Conservation (phyloP, 2,113 vertebrate genomes). For the Microcebus griseorufus region DNA sequence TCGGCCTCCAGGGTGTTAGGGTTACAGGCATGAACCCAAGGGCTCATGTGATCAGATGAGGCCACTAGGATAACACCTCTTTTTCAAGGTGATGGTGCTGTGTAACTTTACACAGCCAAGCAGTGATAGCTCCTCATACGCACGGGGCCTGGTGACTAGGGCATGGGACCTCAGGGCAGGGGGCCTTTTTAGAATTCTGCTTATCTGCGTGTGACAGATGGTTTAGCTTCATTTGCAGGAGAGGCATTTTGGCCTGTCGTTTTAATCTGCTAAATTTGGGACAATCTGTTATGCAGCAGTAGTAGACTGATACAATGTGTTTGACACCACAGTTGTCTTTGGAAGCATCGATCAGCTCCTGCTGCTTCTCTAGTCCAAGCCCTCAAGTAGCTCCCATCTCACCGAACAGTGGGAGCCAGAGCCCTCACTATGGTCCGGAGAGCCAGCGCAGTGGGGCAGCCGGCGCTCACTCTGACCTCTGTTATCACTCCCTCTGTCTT, state of each 20-base stretch:
- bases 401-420: not conserved
- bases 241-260: too few relatives aligned
- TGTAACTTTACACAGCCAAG: too few relatives aligned
- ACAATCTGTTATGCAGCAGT: not conserved
- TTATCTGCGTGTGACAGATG: fast-evolving
- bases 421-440: not conserved
- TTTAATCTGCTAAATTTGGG: not conserved
- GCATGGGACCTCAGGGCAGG: fast-evolving
- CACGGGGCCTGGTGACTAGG: not conserved
- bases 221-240: too few relatives aligned
- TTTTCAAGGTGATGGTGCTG: not conserved
- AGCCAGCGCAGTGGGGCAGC: not conserved
- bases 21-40: too few relatives aligned
- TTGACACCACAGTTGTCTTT: not conserved
- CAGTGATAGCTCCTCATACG: fast-evolving
- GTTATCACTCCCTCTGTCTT: not conserved
- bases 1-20: too few relatives aligned
- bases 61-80: too few relatives aligned
- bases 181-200: not conserved
- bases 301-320: fast-evolving
- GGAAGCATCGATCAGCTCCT: fast-evolving
- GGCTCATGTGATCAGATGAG: too few relatives aligned
- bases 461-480: too few relatives aligned
- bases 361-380: not conserved
- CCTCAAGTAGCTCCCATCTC: not conserved